Conservation (phyloP, 2,113 vertebrate genomes). For the human region GRCh38 chr1:174048501-174049000, state of each 20-base stretch:
- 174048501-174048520: not conserved
- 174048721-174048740: not conserved
- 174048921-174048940: not conserved
- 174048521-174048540: not conserved
- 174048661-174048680: not conserved
- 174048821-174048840: not conserved
- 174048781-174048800: not conserved
- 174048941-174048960: not conserved
- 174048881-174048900: not conserved
- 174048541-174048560: not conserved
- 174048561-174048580: not conserved
- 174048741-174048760: not conserved
- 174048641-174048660: not conserved
- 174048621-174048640: not conserved
- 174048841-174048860: not conserved
- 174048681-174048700: not conserved
- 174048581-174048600: not conserved
- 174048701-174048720: not conserved
- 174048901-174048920: not conserved
- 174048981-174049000: not conserved
- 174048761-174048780: not conserved
- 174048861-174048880: not conserved
- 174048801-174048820: not conserved
- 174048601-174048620: not conserved
- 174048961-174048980: not conserved